Evolutionary conservation across 2,113 vertebrate genomes (phyloP).

Genomic region (Pelvicachromis taeniatus): DNA sequence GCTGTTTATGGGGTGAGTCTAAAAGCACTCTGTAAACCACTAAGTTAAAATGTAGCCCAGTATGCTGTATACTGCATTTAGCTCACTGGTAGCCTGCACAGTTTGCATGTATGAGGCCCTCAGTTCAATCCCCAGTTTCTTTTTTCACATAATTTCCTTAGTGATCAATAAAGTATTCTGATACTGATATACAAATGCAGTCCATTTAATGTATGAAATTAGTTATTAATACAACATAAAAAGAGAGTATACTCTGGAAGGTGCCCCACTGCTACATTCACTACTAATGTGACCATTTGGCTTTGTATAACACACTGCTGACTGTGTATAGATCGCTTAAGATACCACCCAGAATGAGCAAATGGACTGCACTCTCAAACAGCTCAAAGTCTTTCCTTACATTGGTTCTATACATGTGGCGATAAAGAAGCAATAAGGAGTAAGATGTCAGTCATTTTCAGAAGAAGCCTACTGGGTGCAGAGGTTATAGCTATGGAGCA

Average conservation of each 20-base stretch:
- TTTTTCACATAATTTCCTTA: too few species aligned
- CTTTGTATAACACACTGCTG: background rate
- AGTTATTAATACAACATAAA: background rate
- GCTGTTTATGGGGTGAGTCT: background rate
- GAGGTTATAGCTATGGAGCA: background rate
- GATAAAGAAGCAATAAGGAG: background rate
- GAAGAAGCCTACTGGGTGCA: background rate
- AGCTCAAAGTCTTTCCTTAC: background rate
- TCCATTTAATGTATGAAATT: background rate
- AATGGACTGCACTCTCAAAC: background rate
- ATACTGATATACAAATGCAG: background rate
- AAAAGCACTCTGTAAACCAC: background rate
- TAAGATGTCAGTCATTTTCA: background rate
- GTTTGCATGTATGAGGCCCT: too few species aligned
- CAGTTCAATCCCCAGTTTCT: too few species aligned
- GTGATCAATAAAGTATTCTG: too few species aligned
- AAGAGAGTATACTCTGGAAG: background rate
- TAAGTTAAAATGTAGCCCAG: background rate
- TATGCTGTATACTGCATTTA: too few species aligned
- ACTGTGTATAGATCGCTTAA: background rate
- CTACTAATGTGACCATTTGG: background rate
- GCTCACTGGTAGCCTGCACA: too few species aligned
- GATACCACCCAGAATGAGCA: background rate
- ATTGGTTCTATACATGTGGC: background rate
- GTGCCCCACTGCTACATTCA: background rate